A percentile compares a stretch with the other conserved stretches of the same genome.
phyloP scores from a whole-genome alignment of 2,888 invertebrate species.

The Phoronis australis region DNA sequence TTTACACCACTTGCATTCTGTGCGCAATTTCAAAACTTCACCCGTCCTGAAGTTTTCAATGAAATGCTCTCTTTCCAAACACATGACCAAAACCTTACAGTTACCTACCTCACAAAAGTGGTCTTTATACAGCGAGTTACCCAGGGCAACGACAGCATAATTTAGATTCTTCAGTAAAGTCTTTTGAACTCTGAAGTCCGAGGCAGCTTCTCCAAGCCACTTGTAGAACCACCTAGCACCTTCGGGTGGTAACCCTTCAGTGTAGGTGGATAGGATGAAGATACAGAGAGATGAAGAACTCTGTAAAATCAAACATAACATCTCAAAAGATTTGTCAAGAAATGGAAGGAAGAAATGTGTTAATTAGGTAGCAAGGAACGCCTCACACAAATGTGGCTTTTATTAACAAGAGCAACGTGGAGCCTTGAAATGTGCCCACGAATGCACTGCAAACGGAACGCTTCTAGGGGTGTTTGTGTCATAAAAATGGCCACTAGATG shows the following conservation, averaged over 20 bases:
- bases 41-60: too few species aligned
- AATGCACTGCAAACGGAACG: too few species aligned
- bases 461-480: too few species aligned
- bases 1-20: too few species aligned
- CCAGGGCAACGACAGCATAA: slow-evolving; percentile 58
- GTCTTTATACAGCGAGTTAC: slow-evolving; percentile 56
- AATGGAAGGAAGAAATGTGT: background rate
- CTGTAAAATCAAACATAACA: too few species aligned
- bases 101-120: slow-evolving; percentile 33
- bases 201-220: slow-evolving; percentile 57
- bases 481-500: too few species aligned
- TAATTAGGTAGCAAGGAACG: background rate
- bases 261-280: slow-evolving; percentile 58
- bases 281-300: slow-evolving; percentile 26
- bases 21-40: too few species aligned
- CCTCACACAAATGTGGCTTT: background rate
- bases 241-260: slow-evolving; percentile 56
- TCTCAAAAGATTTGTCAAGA: background rate
- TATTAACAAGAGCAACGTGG: background rate
- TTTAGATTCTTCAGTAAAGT: slow-evolving; percentile 52
- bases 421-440: too few species aligned
- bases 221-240: slow-evolving; percentile 56
- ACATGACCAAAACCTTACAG: too few species aligned
- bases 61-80: too few species aligned
- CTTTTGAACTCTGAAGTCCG: slow-evolving; percentile 58